Conservation (phyloP, 1,140 invertebrate genomes). For the Drosophila subpulchrella region DNA sequence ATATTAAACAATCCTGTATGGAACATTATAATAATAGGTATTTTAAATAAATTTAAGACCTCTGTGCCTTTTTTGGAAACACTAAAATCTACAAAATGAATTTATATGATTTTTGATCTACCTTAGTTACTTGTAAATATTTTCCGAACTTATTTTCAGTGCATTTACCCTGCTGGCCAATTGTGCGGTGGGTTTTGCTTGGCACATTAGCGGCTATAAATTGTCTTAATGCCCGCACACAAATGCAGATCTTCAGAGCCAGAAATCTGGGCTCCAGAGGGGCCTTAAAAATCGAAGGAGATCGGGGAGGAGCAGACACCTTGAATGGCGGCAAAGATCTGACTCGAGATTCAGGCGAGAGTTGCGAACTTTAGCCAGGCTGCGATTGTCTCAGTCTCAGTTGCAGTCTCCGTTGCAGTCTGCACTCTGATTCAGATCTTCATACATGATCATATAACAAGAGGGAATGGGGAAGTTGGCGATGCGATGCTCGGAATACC, state of each 20-base stretch:
- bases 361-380: constrained; percentile 49
- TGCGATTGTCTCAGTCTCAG: constrained; percentile 56
- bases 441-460: constrained; percentile 72
- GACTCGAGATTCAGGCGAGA: constrained; percentile 62
- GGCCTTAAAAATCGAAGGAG: constrained; percentile 3
- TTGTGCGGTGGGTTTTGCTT: constrained; percentile 78
- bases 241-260: constrained; percentile 31
- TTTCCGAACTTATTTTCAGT: not conserved
- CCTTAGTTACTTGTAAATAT: no score
- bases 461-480: constrained; percentile 2
- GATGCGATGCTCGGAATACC: constrained; percentile 5
- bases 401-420: constrained; percentile 38
- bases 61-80: no score
- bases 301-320: constrained; percentile 52
- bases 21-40: no score
- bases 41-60: no score
- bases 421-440: constrained; percentile 72
- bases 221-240: constrained; percentile 77
- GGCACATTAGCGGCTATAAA: constrained; percentile 84
- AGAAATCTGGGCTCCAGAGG: constrained; percentile 2
- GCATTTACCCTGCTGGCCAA: constrained; percentile 51
- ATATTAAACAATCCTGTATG: no score
- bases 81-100: no score
- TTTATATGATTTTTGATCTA: no score
- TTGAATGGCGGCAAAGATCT: constrained; percentile 81